These are phyloP conservation scores for Morone chrysops DNA, from an alignment of 2,113 vertebrate genomes.

Conservation along the genomic window DNA sequence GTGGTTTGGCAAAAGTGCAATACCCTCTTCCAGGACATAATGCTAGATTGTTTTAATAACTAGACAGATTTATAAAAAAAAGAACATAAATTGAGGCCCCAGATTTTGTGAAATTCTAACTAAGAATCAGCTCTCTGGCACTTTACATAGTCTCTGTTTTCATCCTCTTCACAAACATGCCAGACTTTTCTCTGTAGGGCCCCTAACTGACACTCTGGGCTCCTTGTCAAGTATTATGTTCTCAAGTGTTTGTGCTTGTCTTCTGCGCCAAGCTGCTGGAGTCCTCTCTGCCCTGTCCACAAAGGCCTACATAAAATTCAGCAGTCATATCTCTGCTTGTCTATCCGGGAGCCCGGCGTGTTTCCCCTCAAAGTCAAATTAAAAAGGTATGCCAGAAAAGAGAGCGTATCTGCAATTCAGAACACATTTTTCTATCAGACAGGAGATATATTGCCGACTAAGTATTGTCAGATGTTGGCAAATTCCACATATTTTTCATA, in stretches of 20 bases:
- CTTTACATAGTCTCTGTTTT: conserved; percentile 49
- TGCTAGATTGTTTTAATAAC: conserved; percentile 36
- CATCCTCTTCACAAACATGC: conserved; percentile 53
- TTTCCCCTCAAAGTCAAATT: conserved; percentile 80
- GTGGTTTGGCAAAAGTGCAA: conserved; percentile 22
- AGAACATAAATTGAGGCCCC: conserved; percentile 24
- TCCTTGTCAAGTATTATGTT: conserved; percentile 73
- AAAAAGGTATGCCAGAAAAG: conserved; percentile 79
- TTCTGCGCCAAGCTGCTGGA: conserved; percentile 77
- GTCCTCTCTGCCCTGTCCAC: conserved; percentile 64
- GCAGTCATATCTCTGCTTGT: conserved; percentile 66
- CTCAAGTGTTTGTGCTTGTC: conserved; percentile 72
- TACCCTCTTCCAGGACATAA: conserved; percentile 21
- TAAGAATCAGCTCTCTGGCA: conserved; percentile 30
- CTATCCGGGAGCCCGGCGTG: conserved; percentile 64
- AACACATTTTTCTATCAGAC: conserved; percentile 85
- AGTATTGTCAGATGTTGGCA: conserved; percentile 85
- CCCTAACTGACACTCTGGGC: conserved; percentile 62
- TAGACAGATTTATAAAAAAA: conserved; percentile 49
- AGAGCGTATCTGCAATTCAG: conserved; percentile 81
- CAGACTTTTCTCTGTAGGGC: conserved; percentile 52
- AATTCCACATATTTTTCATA: conserved; percentile 86
- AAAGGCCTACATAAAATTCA: conserved; percentile 63
- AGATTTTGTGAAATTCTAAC: conserved; percentile 43
- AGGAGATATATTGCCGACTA: conserved; percentile 83